Percentiles rank a stretch among this genome's conserved stretches.
These are phyloP conservation scores for Natator depressus DNA, from an alignment of 2,113 vertebrate species.

Conservation along the genomic window DNA sequence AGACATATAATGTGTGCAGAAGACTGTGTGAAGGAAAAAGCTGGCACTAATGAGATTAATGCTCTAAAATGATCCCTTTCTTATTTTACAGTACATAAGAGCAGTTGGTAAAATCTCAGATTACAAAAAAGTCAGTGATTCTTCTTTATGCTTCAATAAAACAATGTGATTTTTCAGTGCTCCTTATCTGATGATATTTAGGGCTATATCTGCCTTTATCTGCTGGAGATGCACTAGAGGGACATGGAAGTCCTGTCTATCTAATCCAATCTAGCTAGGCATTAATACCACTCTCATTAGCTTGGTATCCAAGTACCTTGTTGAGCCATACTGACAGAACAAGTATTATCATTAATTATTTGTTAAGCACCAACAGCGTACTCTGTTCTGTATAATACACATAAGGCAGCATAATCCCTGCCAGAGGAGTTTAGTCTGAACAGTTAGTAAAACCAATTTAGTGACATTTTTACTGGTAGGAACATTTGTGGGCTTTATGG, in stretches of 20 bases:
- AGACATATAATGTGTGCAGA: not conserved
- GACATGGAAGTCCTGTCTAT: constrained; percentile 33
- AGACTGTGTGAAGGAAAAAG: not conserved
- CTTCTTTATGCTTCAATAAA: not conserved
- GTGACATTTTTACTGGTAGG: constrained; percentile 31
- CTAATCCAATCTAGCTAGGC: constrained; percentile 61
- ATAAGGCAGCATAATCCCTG: constrained; percentile 55
- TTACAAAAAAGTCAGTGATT: not conserved
- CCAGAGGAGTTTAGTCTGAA: constrained; percentile 60
- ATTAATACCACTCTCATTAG: constrained; percentile 64
- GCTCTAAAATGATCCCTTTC: not conserved
- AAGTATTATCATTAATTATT: constrained; percentile 70
- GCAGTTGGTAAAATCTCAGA: not conserved
- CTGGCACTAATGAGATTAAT: constrained; percentile 30
- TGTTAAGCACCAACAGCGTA: constrained; percentile 67
- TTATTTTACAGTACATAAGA: constrained; percentile 5
- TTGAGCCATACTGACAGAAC: constrained; percentile 15
- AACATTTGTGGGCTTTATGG: constrained; percentile 14
- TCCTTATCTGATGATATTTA: constrained; percentile 18
- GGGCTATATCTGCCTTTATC: constrained; percentile 31
- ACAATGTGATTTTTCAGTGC: not conserved
- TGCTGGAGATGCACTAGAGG: constrained; percentile 16
- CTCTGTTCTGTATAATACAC: constrained; percentile 44
- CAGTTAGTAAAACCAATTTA: constrained; percentile 51
- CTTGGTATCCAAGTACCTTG: constrained; percentile 45